A percentile compares a stretch with the other conserved stretches of the same genome.
Conservation (phyloP, 2,113 vertebrate species). For the Ameiurus melas region DNA sequence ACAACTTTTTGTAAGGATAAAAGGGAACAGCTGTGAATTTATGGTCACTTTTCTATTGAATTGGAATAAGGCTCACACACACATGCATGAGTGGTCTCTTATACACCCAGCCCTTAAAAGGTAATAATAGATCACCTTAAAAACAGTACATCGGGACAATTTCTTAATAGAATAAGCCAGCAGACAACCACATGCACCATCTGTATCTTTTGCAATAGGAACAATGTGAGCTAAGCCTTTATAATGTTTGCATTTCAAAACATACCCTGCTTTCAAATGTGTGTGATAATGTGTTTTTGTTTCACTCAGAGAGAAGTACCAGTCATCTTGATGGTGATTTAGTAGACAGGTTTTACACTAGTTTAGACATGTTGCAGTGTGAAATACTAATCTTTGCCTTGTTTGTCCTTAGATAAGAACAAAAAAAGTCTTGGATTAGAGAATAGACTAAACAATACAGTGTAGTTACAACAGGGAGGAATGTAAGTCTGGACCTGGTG, state of each 20-base stretch:
- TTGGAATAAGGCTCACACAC: background rate
- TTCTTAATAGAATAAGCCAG: background rate
- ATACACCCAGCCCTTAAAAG: slow-evolving; percentile 6
- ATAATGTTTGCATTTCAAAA: slow-evolving; percentile 18
- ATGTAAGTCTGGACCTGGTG: background rate
- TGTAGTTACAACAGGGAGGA: background rate
- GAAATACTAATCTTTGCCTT: background rate
- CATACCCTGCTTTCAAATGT: background rate
- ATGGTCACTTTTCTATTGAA: slow-evolving; percentile 25
- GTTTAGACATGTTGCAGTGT: slow-evolving; percentile 11
- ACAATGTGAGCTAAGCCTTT: background rate
- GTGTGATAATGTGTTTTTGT: background rate
- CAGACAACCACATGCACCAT: background rate
- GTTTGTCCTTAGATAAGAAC: background rate
- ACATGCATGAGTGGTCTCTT: slow-evolving; percentile 16
- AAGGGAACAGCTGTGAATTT: slow-evolving; percentile 10
- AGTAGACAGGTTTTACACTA: background rate
- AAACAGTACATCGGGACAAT: background rate
- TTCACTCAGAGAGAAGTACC: background rate
- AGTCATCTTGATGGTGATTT: background rate
- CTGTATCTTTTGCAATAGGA: background rate
- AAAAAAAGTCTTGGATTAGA: slow-evolving; percentile 1
- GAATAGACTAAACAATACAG: background rate
- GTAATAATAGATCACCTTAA: slow-evolving; percentile 8
- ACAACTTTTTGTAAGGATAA: background rate